Conservation (phyloP, 1,140 invertebrate genomes). For the Cotesia chilonis region DNA sequence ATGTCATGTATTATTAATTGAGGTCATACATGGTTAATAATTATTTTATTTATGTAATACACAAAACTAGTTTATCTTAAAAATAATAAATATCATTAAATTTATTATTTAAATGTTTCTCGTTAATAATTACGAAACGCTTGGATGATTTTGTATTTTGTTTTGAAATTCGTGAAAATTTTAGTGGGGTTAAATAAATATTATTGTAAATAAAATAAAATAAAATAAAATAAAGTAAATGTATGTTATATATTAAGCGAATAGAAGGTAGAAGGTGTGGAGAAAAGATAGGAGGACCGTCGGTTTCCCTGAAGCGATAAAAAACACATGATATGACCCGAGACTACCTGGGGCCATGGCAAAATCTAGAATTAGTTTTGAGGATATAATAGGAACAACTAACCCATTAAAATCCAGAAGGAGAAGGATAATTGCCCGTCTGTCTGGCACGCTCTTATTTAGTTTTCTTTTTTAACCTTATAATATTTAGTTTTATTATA, state of each 20-base stretch:
- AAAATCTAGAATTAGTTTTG: constrained; percentile 53
- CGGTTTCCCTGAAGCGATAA: constrained; percentile 53
- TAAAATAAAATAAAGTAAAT: too few relatives aligned
- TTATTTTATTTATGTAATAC: too few relatives aligned
- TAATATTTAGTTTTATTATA: constrained; percentile 29
- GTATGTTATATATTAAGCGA: too few relatives aligned
- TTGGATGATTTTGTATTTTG: neutral
- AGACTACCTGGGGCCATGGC: constrained; percentile 39
- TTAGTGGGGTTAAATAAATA: too few relatives aligned
- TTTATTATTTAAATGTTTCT: too few relatives aligned
- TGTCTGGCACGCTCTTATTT: constrained; percentile 31
- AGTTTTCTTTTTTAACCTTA: constrained; percentile 31
- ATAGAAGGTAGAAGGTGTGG: too few relatives aligned
- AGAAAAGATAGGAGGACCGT: neutral
- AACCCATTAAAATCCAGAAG: constrained; percentile 53
- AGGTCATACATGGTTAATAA: too few relatives aligned
- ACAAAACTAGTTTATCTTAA: too few relatives aligned
- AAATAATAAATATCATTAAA: too few relatives aligned
- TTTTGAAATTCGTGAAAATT: neutral
- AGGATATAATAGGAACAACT: constrained; percentile 36
- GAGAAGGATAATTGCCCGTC: constrained; percentile 54
- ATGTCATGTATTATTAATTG: too few relatives aligned
- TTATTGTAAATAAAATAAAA: too few relatives aligned
- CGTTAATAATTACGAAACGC: too few relatives aligned
- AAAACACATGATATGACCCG: constrained; percentile 51